A percentile compares a stretch with the other conserved stretches of the same genome.
phyloP scores from a whole-genome alignment of 2,797 vertebrate genomes.

The Phrynocephalus vlangalii region DNA sequence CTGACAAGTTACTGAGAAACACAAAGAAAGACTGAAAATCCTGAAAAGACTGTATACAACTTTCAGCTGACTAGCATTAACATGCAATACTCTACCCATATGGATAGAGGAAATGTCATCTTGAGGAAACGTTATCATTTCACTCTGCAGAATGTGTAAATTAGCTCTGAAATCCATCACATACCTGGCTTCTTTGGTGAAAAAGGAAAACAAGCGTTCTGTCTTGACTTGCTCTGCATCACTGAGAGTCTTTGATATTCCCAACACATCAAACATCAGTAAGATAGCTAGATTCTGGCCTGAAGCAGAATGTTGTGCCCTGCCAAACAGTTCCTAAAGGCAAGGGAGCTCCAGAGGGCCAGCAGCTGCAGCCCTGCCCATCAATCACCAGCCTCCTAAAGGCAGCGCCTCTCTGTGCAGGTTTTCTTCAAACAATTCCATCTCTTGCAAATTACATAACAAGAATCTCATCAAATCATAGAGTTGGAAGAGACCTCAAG shows the following conservation, averaged over 20 bases:
- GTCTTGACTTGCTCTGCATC: not conserved
- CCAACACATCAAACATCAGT: slow-evolving; percentile 16
- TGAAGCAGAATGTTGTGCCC: slow-evolving; percentile 8
- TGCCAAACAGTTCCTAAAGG: slow-evolving; percentile 28
- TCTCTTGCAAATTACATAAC: not conserved
- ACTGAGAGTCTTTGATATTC: slow-evolving; percentile 6
- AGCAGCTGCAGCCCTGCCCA: slow-evolving; percentile 1
- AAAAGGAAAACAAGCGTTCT: not conserved
- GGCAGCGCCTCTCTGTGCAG: not conserved
- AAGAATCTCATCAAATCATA: not conserved
- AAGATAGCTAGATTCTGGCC: slow-evolving; percentile 3
- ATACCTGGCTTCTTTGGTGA: not conserved
- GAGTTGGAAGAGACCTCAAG: too few species aligned
- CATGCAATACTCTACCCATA: not conserved
- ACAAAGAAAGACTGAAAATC: not conserved
- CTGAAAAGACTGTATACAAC: not conserved
- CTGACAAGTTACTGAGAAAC: not conserved
- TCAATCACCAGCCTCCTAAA: slow-evolving; percentile 15
- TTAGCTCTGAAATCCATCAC: not conserved
- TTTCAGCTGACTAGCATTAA: not conserved
- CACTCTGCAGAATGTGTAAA: not conserved
- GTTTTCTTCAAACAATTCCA: not conserved
- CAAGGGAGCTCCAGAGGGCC: slow-evolving; percentile 1
- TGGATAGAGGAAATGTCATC: too few species aligned
- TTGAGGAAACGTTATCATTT: not conserved